Base-by-base conservation (phyloP, 2,888 invertebrate species). In the Drosophila peninsularis region DNA sequence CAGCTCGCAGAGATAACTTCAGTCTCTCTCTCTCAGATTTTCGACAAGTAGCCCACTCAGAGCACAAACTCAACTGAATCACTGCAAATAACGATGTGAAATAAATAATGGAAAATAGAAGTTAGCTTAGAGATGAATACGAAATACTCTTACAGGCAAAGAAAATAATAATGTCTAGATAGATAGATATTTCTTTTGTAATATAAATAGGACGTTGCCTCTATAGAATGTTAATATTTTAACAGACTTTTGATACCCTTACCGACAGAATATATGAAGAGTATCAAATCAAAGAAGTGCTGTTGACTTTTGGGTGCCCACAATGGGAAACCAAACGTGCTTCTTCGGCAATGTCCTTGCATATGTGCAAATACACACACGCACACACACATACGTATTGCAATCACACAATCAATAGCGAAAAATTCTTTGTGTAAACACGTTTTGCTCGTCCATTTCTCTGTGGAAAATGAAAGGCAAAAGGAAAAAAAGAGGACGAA, bases 381-480 rank as follows among this genome's bases (percentile, higher is more conserved):
- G n/a, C 37, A 19, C 44, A 62, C 30, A 21, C 37, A 55, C 47
- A 34, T n/a, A 57, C 34, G 27, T 34, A 70, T 27, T 42, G 57
- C 69, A 78, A 69, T 64, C 78, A 58, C 58, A 86, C 78, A 83
- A 86, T 82, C 83, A 88, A 86, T 80, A 68, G 80, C 45, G 37
- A 69, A 65, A 85, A 77, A 86, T 71, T 80, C 78, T 78, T 75
- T 81, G 71, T 54, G 83, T 78, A 86, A 88, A 86, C 88, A 83
- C 71, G 74, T 83, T 71, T 57, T 39, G 63, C 54, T 60, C 58
- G 61, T 57, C 53, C 52, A 50, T 63, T 55, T 55, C 45, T 19
- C 49, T 52, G 17, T 44, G 52, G 41, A 56, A 44, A 47, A 69
- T 56, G 64, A 82, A 67, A 47, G 69, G 53, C 70, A 71, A 63